Evolutionary conservation across 2,113 vertebrate species (phyloP), one percentile per base, ranked within the genome.

Genomic region (Mirounga angustirostris): DNA sequence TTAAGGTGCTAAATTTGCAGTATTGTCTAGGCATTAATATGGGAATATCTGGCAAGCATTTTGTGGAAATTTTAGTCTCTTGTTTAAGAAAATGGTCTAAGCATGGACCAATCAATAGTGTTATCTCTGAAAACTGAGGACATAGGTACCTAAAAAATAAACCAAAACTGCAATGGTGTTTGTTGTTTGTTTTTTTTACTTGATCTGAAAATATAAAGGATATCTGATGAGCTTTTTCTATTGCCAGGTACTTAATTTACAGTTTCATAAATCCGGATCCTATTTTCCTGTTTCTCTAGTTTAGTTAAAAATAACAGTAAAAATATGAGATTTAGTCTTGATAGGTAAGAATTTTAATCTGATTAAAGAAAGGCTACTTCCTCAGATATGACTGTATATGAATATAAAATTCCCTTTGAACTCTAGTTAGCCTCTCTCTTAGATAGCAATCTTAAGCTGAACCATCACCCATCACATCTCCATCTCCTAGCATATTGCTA

Each of bases 341-440:
- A 22, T 83, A 92, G 78, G 14, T 61, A 71, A 58, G 46, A 58
- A 82, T 85, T 78, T 67, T 67, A 92, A 54, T 95, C 26, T 43
- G 28, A 95, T 82, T 94, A 80, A 96, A 74, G 61, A 54, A 80
- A 12, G 40, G 21, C n/a, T 95, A 21, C 26, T 91, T 50, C 54
- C 43, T 86, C 95, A 46, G 65, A 79, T n/a, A n/a, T 63, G 56
- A 83, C 33, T 88, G 21, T 76, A 30, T 40, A 43, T 59, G 50
- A 92, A 61, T 92, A 43, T 79, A 26, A 93, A 94, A 78, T 92
- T 83, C 52, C 52, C 33, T 89, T 78, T 97, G 94, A 97, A 92
- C 83, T 98, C 61, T 40, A n/a, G n/a, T 80, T 90, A 86, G 61
- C 90, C 80, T 96, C 91, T 86, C 52, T 95, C 54, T 80, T 91